Percentiles rank a stretch among this genome's conserved stretches.
Evolutionary conservation across 2,113 vertebrate species (phyloP).

Genomic region (Misgurnus anguillicaudatus): DNA sequence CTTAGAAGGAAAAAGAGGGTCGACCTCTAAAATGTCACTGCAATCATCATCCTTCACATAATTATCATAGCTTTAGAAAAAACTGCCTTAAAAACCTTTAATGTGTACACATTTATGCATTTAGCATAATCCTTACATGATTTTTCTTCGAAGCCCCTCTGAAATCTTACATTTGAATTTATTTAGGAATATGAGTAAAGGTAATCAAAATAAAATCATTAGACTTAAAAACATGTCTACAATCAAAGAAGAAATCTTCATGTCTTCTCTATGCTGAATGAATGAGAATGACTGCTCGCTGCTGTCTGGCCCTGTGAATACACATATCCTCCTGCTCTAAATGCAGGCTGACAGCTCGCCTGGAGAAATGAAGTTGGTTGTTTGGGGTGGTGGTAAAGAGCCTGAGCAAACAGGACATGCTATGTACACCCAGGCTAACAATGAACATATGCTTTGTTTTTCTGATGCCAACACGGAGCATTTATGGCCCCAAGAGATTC

Average conservation of each 20-base stretch:
- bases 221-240: slow-evolving; percentile 60
- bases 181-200: slow-evolving; percentile 18
- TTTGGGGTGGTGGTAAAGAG: slow-evolving; percentile 89
- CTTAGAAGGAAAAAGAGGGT: slow-evolving; percentile 71
- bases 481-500: slow-evolving; percentile 82
- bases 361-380: slow-evolving; percentile 96
- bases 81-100: slow-evolving; percentile 38
- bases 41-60: slow-evolving; percentile 70
- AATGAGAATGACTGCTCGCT: slow-evolving; percentile 91
- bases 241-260: slow-evolving; percentile 58
- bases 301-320: slow-evolving; percentile 88
- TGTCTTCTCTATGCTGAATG: slow-evolving; percentile 78
- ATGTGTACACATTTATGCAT: slow-evolving; percentile 37
- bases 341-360: slow-evolving; percentile 99
- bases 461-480: slow-evolving; percentile 82
- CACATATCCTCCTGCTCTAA: slow-evolving; percentile 88
- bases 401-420: slow-evolving; percentile 97
- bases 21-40: slow-evolving; percentile 76
- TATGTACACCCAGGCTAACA: slow-evolving; percentile 96
- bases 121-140: slow-evolving; percentile 27
- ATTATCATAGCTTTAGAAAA: slow-evolving; percentile 68
- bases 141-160: slow-evolving; percentile 5
- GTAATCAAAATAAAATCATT: slow-evolving; percentile 56
- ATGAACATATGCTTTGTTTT: slow-evolving; percentile 97
- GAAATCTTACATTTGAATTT: slow-evolving; percentile 22